Evolutionary conservation across 2,888 invertebrate species (phyloP).

Genomic region (Synanthedon andrenaeformis): DNA sequence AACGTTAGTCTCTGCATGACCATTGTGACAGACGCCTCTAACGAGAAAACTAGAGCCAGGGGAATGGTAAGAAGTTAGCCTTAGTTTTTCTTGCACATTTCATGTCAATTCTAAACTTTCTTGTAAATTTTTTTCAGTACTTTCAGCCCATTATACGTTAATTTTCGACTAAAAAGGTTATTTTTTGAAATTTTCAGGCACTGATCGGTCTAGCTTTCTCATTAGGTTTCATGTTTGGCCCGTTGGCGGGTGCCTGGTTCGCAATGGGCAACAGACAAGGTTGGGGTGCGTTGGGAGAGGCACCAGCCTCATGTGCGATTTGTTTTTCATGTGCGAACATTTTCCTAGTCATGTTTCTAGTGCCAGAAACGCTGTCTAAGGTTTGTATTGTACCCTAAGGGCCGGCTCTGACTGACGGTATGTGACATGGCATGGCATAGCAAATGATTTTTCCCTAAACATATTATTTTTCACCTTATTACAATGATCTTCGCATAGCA

Average conservation of each 20-base stretch:
- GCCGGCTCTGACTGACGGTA: background rate
- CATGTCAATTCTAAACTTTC: background rate
- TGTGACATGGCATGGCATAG: too few species aligned
- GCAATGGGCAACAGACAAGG: slow-evolving; percentile 72
- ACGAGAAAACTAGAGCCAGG: slow-evolving; percentile 84
- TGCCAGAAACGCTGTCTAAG: slow-evolving; percentile 87
- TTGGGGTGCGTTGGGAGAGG: slow-evolving; percentile 79
- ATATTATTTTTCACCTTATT: too few species aligned
- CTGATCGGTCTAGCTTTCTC: slow-evolving; percentile 97
- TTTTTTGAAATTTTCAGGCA: slow-evolving; percentile 74
- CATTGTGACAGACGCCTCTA: slow-evolving; percentile 92
- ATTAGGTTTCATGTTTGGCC: slow-evolving; percentile 96
- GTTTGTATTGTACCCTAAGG: slow-evolving; percentile 35
- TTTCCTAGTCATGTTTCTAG: slow-evolving; percentile 75
- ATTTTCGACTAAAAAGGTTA: too few species aligned
- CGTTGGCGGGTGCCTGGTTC: slow-evolving; percentile 92
- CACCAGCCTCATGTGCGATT: slow-evolving; percentile 84
- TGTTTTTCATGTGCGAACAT: slow-evolving; percentile 82
- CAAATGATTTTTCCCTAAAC: too few species aligned
- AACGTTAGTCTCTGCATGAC: slow-evolving; percentile 97
- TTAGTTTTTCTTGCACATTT: slow-evolving; percentile 2
- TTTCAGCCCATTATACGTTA: background rate
- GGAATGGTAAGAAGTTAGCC: slow-evolving; percentile 82
- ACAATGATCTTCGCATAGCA: too few species aligned
- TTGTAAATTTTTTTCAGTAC: background rate